phyloP scores from a whole-genome alignment of 2,888 invertebrate species.

The Lasioglossum villosulum region DNA sequence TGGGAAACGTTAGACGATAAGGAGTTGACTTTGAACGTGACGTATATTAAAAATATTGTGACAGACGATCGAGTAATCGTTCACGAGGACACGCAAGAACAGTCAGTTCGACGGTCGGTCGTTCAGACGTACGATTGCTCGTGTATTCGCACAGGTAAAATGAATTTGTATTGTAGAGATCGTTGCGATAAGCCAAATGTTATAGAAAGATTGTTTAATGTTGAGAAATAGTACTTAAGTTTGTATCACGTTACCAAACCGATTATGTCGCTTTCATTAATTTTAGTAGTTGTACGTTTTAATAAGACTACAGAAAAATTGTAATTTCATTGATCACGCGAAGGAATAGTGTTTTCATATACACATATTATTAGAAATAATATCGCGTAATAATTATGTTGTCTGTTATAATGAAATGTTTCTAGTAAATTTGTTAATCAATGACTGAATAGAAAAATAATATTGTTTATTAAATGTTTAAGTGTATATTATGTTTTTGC shows the following conservation, averaged over 20 bases:
- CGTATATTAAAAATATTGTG: constrained; percentile 69
- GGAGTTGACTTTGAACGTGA: constrained; percentile 65
- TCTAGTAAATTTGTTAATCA: constrained; percentile 24
- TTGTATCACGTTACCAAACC: background rate
- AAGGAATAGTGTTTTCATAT: background rate
- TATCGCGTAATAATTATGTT: constrained; percentile 12
- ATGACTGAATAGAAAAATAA: background rate
- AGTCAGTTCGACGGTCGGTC: constrained; percentile 18
- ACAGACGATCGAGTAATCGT: constrained; percentile 5
- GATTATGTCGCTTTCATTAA: background rate
- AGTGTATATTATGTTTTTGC: background rate
- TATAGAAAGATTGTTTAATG: constrained; percentile 70
- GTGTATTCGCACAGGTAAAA: constrained; percentile 67
- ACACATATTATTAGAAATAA: background rate
- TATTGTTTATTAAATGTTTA: background rate
- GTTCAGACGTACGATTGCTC: constrained; percentile 73
- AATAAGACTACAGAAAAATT: background rate
- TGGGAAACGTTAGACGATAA: constrained; percentile 74
- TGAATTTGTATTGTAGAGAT: constrained; percentile 66
- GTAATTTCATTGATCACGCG: background rate
- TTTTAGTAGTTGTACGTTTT: background rate
- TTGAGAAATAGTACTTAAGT: background rate
- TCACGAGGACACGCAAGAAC: background rate
- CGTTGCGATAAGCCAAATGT: constrained; percentile 73
- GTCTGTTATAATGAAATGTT: constrained; percentile 5